phyloP scores from a whole-genome alignment of 2,113 vertebrate genomes.

The Pipra filicauda region DNA sequence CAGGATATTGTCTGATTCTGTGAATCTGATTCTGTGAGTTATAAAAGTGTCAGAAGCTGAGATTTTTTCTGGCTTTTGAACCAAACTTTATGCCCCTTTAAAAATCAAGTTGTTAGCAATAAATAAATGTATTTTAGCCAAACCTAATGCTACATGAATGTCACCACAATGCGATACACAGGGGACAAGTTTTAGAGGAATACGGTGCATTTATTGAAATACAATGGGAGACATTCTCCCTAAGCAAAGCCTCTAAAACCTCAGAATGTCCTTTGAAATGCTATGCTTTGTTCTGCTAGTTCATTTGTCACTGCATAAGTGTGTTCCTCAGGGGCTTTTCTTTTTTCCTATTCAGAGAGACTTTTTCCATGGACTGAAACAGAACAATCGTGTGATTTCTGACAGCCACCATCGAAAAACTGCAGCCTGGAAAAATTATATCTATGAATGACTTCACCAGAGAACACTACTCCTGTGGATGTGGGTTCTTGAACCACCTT shows the following conservation, averaged over 20 bases:
- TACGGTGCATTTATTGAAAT: background rate
- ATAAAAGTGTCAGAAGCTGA: background rate
- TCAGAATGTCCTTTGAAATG: background rate
- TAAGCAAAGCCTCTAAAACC: background rate
- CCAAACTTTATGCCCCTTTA: background rate
- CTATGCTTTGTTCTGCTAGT: background rate
- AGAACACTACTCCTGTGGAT: background rate
- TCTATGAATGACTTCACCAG: background rate
- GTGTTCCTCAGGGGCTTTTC: background rate
- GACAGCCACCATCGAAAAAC: background rate
- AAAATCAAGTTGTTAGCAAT: background rate
- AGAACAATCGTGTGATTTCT: background rate
- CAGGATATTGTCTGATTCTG: background rate
- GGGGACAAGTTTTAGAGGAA: background rate
- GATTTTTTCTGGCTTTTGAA: background rate
- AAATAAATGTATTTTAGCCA: background rate
- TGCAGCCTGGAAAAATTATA: background rate
- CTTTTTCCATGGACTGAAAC: background rate
- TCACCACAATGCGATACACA: background rate
- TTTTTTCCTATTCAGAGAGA: background rate
- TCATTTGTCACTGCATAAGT: background rate
- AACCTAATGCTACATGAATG: background rate
- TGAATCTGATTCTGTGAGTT: background rate
- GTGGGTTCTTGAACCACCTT: background rate
- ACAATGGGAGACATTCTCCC: background rate